Conservation (phyloP, 2,113 vertebrate genomes). For the Anser brachyrhynchus region DNA sequence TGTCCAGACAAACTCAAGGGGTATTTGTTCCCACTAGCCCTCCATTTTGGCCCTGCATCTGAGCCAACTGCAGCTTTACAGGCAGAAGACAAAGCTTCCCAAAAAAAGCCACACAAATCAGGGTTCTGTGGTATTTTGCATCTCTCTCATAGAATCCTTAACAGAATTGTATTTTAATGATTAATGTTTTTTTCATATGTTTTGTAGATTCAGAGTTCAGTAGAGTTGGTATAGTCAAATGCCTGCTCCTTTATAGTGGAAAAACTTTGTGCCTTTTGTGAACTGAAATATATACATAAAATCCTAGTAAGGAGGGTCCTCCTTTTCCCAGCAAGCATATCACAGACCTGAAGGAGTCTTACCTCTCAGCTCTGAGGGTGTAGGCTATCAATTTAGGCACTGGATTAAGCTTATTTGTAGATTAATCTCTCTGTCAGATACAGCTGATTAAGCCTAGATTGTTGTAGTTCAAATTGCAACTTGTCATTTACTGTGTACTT, state of each 20-base stretch:
- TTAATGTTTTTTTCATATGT: background rate
- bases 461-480: background rate
- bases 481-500: background rate
- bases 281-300: background rate
- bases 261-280: background rate
- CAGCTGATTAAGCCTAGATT: background rate
- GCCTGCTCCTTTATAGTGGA: fast-evolving
- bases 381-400: background rate
- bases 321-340: background rate
- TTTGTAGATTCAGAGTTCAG: background rate
- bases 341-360: background rate
- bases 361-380: background rate
- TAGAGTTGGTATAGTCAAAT: background rate
- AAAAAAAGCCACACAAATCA: background rate
- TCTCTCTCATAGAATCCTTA: background rate
- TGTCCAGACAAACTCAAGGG: background rate
- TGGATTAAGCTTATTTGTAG: background rate
- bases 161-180: background rate
- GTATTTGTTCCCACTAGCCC: background rate
- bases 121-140: background rate
- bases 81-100: background rate
- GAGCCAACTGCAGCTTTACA: background rate
- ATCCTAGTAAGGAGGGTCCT: background rate
- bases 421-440: background rate
- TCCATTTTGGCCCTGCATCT: background rate